These are phyloP conservation scores for Champsocephalus gunnari DNA, from an alignment of 2,797 vertebrate species.

Conservation along the genomic window DNA sequence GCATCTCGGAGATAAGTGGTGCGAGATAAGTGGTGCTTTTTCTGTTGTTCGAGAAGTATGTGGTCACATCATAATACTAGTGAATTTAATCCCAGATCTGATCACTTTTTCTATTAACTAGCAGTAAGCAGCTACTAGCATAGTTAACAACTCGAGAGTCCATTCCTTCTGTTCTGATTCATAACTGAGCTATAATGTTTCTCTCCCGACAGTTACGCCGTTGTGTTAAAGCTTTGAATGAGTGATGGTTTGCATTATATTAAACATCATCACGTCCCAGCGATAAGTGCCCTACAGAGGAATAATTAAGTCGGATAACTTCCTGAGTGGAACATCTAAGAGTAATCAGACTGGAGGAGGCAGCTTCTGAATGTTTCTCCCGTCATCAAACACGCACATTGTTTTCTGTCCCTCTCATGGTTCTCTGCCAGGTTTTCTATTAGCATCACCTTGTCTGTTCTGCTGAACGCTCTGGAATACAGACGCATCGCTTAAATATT, in stretches of 20 bases:
- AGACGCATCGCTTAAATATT: conserved; percentile 87
- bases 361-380: conserved; percentile 72
- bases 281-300: conserved; percentile 42
- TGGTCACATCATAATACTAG: conserved; percentile 31
- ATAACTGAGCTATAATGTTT: conserved; percentile 58
- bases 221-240: conserved; percentile 58
- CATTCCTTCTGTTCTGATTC: conserved; percentile 36
- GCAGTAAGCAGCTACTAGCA: conserved; percentile 12
- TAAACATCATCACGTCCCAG: conserved; percentile 58
- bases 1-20: conserved; percentile 66
- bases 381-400: conserved; percentile 75
- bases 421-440: conserved; percentile 80
- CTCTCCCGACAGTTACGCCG: conserved; percentile 42
- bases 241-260: conserved; percentile 72
- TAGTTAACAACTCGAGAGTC: not conserved
- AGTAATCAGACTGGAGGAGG: conserved; percentile 61
- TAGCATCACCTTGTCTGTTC: conserved; percentile 87
- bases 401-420: conserved; percentile 69
- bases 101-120: conserved; percentile 11
- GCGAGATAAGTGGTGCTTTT: conserved; percentile 56
- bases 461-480: conserved; percentile 85
- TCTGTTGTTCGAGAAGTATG: conserved; percentile 33
- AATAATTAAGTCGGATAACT: conserved; percentile 49
- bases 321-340: conserved; percentile 46
- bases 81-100: conserved; percentile 11